Evolutionary conservation across 2,797 vertebrate species (phyloP).

Genomic region (Gadopsis marmoratus): DNA sequence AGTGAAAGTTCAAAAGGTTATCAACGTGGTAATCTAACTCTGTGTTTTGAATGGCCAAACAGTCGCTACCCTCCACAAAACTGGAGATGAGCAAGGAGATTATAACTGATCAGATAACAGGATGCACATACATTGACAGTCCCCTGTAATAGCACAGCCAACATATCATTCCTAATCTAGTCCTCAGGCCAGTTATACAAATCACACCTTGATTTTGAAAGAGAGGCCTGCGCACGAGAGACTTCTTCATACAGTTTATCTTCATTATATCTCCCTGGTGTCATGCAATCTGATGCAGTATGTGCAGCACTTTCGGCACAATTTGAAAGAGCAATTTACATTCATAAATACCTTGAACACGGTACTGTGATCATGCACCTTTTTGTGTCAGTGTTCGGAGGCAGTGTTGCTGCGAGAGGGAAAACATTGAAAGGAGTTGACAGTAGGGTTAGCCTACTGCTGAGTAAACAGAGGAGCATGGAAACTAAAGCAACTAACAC

Average conservation of each 20-base stretch:
- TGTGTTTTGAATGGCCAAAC: conserved; percentile 14
- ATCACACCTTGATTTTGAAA: conserved; percentile 62
- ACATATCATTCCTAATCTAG: conserved; percentile 58
- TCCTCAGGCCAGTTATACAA: conserved; percentile 70
- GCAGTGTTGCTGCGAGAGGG: conserved; percentile 32
- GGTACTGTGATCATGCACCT: conserved; percentile 24
- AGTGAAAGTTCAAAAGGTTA: conserved; percentile 34
- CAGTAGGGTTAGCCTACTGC: conserved; percentile 58
- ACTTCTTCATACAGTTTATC: conserved; percentile 31
- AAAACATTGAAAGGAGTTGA: conserved; percentile 57
- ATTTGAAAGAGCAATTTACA: conserved; percentile 29
- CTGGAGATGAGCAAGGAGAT: conserved; percentile 43
- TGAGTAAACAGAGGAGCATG: conserved; percentile 73
- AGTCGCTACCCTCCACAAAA: conserved; percentile 32
- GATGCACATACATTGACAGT: conserved; percentile 53
- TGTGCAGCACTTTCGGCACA: neutral
- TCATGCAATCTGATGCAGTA: conserved; percentile 18
- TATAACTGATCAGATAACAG: conserved; percentile 62
- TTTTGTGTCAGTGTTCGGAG: conserved; percentile 27
- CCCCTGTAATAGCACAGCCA: conserved; percentile 59
- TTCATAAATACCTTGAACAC: conserved; percentile 26
- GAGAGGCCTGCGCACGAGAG: conserved; percentile 33
- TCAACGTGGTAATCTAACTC: conserved; percentile 36
- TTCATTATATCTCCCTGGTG: conserved; percentile 24
- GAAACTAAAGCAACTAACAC: conserved; percentile 71